Evolutionary conservation across 2,797 vertebrate species (phyloP).

Genomic region (Manis javanica): DNA sequence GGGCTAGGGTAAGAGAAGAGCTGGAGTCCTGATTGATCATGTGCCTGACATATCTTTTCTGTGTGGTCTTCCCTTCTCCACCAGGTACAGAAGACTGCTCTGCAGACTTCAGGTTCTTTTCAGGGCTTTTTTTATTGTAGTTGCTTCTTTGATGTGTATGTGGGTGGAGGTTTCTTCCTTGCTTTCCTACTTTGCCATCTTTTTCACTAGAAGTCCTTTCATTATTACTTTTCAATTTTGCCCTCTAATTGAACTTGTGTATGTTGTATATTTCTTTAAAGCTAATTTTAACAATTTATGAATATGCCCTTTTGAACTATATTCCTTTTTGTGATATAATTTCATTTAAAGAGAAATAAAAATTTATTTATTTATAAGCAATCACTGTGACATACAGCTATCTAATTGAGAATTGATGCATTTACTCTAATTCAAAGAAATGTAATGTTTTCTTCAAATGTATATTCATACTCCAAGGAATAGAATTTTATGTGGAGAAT

Average conservation of each 20-base stretch:
- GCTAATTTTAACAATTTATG: neutral
- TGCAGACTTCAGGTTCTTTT: no score
- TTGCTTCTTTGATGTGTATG: no score
- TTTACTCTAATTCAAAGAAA: conserved; percentile 1
- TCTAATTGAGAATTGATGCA: neutral
- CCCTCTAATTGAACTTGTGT: neutral
- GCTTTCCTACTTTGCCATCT: no score
- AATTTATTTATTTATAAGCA: neutral
- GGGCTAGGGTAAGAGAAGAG: no score
- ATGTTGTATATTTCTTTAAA: conserved; percentile 8
- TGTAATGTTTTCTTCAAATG: neutral
- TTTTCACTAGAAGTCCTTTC: neutral
- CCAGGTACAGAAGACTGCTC: no score
- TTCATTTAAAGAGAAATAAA: neutral
- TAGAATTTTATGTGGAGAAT: neutral
- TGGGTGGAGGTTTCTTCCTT: no score
- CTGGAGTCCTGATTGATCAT: no score
- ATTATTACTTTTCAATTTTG: neutral
- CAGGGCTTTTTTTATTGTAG: no score
- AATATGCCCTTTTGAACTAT: neutral
- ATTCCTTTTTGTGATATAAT: neutral
- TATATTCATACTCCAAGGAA: neutral
- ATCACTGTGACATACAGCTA: neutral
- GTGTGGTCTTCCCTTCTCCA: no score
- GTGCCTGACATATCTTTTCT: no score